Evolutionary conservation across 2,113 vertebrate genomes (phyloP).

Genomic region (Hiodon tergisus): DNA sequence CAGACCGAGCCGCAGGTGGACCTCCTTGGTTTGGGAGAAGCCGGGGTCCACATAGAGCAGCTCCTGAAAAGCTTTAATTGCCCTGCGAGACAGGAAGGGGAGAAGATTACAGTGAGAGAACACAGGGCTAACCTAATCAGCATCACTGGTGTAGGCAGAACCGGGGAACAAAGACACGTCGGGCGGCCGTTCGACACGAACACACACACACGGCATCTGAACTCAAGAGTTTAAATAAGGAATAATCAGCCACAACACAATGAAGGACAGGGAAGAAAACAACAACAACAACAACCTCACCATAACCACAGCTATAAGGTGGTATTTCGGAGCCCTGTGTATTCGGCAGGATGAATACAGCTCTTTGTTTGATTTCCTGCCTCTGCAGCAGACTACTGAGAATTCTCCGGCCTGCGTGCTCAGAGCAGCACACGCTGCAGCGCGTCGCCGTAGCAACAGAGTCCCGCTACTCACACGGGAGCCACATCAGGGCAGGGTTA

Average conservation of each 20-base stretch:
- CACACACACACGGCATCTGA: no score
- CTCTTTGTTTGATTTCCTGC: constrained; percentile 1
- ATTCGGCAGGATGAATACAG: neutral
- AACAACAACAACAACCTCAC: no score
- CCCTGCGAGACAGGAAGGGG: constrained; percentile 62
- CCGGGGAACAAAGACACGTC: neutral
- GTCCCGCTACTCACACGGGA: neutral
- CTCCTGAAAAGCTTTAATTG: constrained; percentile 98
- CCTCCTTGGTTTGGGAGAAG: constrained; percentile 95
- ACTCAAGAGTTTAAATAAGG: no score
- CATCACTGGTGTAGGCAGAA: neutral
- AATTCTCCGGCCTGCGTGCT: neutral
- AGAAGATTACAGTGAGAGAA: neutral
- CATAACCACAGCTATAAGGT: no score
- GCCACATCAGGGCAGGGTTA: neutral
- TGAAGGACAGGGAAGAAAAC: no score
- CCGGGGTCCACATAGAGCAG: constrained; percentile 97
- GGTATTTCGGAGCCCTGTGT: neutral
- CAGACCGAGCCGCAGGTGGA: constrained; percentile 96
- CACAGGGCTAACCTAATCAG: neutral
- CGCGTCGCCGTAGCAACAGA: constrained; percentile 7
- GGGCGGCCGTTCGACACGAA: no score
- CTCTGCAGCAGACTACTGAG: neutral
- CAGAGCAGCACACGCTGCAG: no score
- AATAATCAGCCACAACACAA: no score